Evolutionary conservation across 2,797 vertebrate genomes (phyloP), one percentile per base, ranked within the genome.

Genomic region (Falco naumanni): DNA sequence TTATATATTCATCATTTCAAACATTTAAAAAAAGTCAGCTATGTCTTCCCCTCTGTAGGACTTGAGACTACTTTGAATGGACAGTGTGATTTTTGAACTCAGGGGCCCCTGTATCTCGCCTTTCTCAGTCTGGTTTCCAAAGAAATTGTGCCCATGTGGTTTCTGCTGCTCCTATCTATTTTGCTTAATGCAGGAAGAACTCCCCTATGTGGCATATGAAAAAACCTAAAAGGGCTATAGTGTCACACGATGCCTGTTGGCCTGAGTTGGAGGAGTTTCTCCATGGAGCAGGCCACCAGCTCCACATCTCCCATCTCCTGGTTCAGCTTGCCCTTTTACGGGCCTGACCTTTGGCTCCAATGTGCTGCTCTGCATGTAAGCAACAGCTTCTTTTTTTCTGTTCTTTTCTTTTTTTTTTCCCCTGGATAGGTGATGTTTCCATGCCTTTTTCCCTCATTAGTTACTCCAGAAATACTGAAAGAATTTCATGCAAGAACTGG

Each of bases 51-150:
- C 10, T 53, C 34, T 31, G 26, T 28, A 83, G 60, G 31, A 41
- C 24, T 82, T 16, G 31, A 9, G 9, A 54, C 16, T 74, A 13
- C 5, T n/a, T 34, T 64, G 34, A 76, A 60, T 16, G 18, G 34
- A 47, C 26, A 43, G 64, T 50, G 31, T 68, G 20, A 26, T 7
- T 57, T 88, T 68, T 68, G 11, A 78, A 37, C 39, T 3, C 1
- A 0, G 31, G 17, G 4, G 65, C 4, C 3, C 21, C 11, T 48
- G 31, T 29, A 22, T 54, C 48, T 85, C 2, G 2, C 48, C 4
- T 60, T 77, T 71, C 61, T 75, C 21, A 25, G 5, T 56, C 65
- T 25, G 26, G 10, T 64, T 90, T 88, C 43, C 19, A 61, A 37
- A 65, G 13, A 29, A 75, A 7, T 4, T 66, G 24, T 84, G 33